phyloP scores from a whole-genome alignment of 2,797 vertebrate species.

The Megalops cyprinoides region DNA sequence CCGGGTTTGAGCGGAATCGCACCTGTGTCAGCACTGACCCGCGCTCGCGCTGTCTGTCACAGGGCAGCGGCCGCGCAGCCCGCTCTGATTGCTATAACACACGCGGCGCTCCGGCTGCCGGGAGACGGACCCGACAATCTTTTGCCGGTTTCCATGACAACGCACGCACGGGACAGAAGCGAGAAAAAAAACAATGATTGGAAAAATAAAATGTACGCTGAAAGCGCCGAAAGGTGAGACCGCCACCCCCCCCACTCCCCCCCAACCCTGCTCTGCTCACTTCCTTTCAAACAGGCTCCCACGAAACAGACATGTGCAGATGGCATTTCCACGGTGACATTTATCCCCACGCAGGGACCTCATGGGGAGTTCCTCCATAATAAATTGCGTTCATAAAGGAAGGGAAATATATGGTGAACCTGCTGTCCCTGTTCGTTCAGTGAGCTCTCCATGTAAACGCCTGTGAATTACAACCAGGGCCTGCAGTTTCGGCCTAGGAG shows the following conservation, averaged over 20 bases:
- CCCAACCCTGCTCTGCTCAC: neutral
- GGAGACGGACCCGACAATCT: neutral
- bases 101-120: neutral
- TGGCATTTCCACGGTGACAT: neutral
- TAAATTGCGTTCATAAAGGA: slow-evolving; percentile 26
- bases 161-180: neutral
- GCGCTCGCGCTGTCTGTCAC: neutral
- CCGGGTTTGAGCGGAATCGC: neutral
- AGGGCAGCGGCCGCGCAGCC: neutral
- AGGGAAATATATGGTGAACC: slow-evolving; percentile 9
- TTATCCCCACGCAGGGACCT: slow-evolving; percentile 16
- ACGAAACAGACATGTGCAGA: slow-evolving; percentile 11
- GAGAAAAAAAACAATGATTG: neutral
- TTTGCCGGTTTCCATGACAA: neutral
- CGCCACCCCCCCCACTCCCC: too few relatives aligned
- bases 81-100: slow-evolving; percentile 4
- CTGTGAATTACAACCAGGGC: slow-evolving; percentile 3
- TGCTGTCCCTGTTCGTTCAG: neutral
- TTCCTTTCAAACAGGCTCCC: neutral
- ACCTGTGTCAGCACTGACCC: neutral
- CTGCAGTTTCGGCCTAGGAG: slow-evolving; percentile 10
- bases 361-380: slow-evolving; percentile 6
- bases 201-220: slow-evolving; percentile 16
- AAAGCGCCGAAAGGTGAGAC: too few relatives aligned
- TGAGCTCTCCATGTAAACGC: slow-evolving; percentile 4